Percentiles rank a stretch among this genome's conserved stretches.
Evolutionary conservation across 2,797 vertebrate species (phyloP).

Genomic region (Alauda arvensis): DNA sequence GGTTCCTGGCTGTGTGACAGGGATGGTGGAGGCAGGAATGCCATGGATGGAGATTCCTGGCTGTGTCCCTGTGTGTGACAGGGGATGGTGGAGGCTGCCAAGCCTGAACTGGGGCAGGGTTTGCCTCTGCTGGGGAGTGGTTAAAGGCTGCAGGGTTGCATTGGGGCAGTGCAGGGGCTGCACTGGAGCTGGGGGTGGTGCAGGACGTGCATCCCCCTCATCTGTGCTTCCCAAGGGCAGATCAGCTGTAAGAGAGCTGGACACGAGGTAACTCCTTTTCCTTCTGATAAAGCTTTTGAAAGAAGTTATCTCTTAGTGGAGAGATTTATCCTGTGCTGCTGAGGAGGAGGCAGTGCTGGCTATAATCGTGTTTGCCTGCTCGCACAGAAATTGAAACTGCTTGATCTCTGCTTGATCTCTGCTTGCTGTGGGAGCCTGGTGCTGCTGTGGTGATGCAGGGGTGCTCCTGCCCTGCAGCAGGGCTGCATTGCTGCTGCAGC

Average conservation of each 20-base stretch:
- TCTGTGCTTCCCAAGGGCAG: not conserved
- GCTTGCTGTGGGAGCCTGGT: not conserved
- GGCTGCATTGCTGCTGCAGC: not conserved
- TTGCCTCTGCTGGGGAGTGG: accelerated
- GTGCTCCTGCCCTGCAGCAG: not conserved
- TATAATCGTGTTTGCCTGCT: not conserved
- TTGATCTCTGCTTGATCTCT: not conserved
- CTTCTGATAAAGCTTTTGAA: not conserved
- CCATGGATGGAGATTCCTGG: accelerated
- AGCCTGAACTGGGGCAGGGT: not conserved
- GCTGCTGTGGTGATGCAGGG: not conserved
- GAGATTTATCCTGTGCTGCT: not conserved
- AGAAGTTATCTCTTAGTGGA: not conserved
- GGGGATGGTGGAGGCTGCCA: not conserved
- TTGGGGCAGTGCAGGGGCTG: not conserved
- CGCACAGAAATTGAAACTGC: not conserved
- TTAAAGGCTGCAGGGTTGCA: accelerated
- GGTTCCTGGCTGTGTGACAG: not conserved
- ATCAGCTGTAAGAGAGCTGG: not conserved
- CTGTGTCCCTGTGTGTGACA: accelerated
- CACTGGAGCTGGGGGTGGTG: not conserved
- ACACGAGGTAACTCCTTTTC: not conserved
- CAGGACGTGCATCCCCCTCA: not conserved
- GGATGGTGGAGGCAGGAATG: not conserved
- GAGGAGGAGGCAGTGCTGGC: not conserved